Conservation (phyloP, 2,113 vertebrate genomes). For the Meriones unguiculatus region DNA sequence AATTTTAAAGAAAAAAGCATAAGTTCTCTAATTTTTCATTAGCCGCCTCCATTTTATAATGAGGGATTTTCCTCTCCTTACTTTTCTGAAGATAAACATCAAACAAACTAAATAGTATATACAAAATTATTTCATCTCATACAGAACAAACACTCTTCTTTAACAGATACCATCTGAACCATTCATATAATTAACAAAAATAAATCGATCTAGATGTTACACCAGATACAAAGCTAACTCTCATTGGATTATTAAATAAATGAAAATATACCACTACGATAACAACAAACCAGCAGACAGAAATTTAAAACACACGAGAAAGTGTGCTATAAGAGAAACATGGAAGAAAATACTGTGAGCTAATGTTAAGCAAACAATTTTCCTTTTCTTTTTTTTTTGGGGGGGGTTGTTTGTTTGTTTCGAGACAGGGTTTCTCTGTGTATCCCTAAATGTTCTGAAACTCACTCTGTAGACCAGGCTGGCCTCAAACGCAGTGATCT, state of each 20-base stretch:
- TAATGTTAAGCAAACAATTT: not conserved
- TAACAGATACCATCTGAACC: not conserved
- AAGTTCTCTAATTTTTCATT: not conserved
- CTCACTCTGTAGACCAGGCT: not conserved
- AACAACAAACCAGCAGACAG: not conserved
- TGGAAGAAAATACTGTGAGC: not conserved
- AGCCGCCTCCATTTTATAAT: constrained; percentile 33
- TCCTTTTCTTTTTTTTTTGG: not conserved
- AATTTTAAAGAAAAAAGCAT: constrained; percentile 16
- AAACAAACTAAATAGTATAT: constrained; percentile 51
- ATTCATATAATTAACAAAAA: constrained; percentile 19
- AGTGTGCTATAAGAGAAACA: not conserved
- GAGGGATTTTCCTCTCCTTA: not conserved
- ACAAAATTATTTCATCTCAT: constrained; percentile 43
- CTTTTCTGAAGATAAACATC: constrained; percentile 32
- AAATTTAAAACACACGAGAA: not conserved
- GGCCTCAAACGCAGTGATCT: not conserved
- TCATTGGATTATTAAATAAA: not conserved
- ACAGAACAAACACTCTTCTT: constrained; percentile 9
- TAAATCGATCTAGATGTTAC: not conserved
- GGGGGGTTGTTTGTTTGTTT: not conserved
- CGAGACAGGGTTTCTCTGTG: not conserved
- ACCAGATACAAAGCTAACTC: constrained; percentile 6
- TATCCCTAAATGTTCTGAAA: not conserved
- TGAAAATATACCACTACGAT: constrained; percentile 9